These are phyloP conservation scores for Condylura cristata DNA, from an alignment of 2,113 vertebrate species.

Conservation along the genomic window DNA sequence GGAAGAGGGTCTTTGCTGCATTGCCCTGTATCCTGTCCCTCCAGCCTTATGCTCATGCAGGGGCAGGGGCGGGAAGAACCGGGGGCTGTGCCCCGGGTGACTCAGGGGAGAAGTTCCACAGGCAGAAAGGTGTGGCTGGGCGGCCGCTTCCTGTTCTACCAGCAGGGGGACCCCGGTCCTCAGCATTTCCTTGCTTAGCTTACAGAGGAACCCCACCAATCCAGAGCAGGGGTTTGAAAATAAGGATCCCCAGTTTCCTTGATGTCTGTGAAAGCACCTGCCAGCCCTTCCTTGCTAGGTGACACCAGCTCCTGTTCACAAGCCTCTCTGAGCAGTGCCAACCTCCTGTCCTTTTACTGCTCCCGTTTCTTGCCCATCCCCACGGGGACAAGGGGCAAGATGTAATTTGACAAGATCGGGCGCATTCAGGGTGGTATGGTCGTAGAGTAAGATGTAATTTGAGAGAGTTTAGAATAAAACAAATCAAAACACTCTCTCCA, in stretches of 20 bases:
- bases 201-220: rapidly evolving
- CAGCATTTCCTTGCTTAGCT: not conserved
- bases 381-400: no score
- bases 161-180: constrained; percentile 67
- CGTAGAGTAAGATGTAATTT: no score
- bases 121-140: not conserved
- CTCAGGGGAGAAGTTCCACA: not conserved
- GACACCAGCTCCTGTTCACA: not conserved
- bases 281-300: not conserved
- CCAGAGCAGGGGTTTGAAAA: not conserved
- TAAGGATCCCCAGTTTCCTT: not conserved
- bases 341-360: not conserved
- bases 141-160: not conserved
- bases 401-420: no score
- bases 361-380: not conserved
- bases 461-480: no score
- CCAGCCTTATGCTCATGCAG: not conserved
- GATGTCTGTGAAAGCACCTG: not conserved
- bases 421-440: no score
- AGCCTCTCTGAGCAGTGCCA: not conserved
- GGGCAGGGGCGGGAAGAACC: not conserved
- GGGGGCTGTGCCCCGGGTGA: rapidly evolving
- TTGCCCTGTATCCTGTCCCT: no score
- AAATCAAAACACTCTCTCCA: no score
- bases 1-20: not conserved